Evolutionary conservation across 2,797 vertebrate species (phyloP), one percentile per base, ranked within the genome.

Genomic region (Parauchenoglanis ngamensis): DNA sequence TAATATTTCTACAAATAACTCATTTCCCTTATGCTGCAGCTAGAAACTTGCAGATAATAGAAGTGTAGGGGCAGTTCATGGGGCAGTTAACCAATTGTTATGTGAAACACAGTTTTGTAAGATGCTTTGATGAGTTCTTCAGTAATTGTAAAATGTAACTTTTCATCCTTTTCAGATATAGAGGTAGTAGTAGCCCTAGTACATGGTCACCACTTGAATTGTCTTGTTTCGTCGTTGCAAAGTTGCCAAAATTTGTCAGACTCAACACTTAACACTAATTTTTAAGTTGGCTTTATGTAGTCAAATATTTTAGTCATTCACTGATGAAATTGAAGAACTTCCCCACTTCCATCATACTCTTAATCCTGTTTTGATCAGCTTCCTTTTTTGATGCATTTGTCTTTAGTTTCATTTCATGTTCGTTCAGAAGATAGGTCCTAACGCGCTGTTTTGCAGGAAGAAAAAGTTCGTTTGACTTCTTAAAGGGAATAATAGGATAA

Each of bases 401-500:
- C 31, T 86, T 86, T 8, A 23, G 61, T 72, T 86, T 79, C 31
- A 40, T 79, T 79, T 79, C 54, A 35, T 56, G 31, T 78, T 35
- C 7, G 8, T 57, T 21, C 28, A 21, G 19, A 40, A 59, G 25
- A 73, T 49, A 73, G 11, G 15, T 49, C 78, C 44, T 19, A 7
- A 49, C 11, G 49, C 19, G 65, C n/a, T 67, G 78, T 61, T 79
- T 79, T 59, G 54, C 77, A 40, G 10, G 10, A 40, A 78, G 28
- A 78, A 56, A 78, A 35, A 57, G 17, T 31, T 3, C n/a, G 49
- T 54, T 10, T 78, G 17, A 78, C n/a, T 4, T 8, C 13, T 75
- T 54, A 28, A 77, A 77, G 49, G 15, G 54, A 54, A 54, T 52
- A 6, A 46, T 12, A 49, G 46, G 21, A n/a, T 75, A 12, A 75